phyloP scores from a whole-genome alignment of 2,888 invertebrate genomes.

The Bellardia pandia region DNA sequence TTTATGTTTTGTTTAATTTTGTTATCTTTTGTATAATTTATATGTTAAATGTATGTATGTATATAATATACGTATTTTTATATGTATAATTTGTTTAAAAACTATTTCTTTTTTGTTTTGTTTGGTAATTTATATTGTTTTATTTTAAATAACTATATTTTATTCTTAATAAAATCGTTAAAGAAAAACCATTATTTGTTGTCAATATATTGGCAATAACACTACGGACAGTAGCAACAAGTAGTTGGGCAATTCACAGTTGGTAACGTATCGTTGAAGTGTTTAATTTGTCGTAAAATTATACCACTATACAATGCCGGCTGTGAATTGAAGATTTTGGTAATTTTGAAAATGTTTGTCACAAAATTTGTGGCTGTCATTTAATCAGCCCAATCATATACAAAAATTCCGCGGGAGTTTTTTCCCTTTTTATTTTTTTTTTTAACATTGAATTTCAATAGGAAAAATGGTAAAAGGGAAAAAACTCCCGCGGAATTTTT shows the following conservation, averaged over 20 bases:
- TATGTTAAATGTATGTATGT: constrained; percentile 49
- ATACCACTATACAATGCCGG: no score
- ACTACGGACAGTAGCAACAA: constrained; percentile 1
- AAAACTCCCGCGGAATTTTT: no score
- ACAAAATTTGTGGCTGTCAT: background rate
- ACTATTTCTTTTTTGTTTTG: constrained; percentile 38
- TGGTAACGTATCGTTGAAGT: background rate
- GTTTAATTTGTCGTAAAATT: no score
- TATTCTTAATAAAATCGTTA: constrained; percentile 47
- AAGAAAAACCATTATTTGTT: constrained; percentile 49
- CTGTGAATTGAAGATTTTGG: background rate
- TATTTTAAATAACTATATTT: constrained; percentile 22
- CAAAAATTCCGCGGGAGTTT: no score
- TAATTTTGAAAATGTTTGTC: background rate
- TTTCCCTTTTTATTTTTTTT: no score
- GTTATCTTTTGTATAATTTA: constrained; percentile 58
- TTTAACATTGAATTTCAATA: no score
- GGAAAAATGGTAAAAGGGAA: no score
- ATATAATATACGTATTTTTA: constrained; percentile 62
- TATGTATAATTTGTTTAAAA: constrained; percentile 64
- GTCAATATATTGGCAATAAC: constrained; percentile 17
- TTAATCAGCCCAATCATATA: no score
- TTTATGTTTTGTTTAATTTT: constrained; percentile 23
- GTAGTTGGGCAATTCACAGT: background rate
- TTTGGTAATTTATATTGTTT: constrained; percentile 15